Base-by-base conservation (phyloP, 1,140 invertebrate genomes). In the Drosophila quadrilineata region DNA sequence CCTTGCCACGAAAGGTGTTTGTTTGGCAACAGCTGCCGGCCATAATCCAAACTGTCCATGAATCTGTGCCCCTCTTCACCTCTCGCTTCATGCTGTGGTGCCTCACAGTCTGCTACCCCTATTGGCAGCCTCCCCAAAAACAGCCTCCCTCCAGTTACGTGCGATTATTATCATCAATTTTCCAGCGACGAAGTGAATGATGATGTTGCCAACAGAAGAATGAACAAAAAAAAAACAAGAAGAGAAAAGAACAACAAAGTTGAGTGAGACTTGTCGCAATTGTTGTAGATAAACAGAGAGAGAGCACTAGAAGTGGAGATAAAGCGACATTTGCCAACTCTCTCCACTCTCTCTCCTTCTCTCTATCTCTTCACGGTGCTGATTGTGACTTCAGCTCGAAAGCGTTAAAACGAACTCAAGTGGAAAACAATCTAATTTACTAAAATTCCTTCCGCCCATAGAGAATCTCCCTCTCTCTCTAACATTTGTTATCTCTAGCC, bases 381-480 rank as follows among this genome's bases (percentile, higher is more conserved):
- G 59, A 48, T 40, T 46, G 59, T 49, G 48, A 50, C 58, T n/a
- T n/a, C n/a, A n/a, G n/a, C n/a, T 43, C 65, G 65, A 59, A 71
- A 84, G 75, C 85, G 75, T 76, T 86, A 86, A 88, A 88, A 80
- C 79, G 85, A 88, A 88, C 79, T 88, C 85, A 88, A 88, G 85
- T 88, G 85, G 85, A 88, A 88, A 88, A 88, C 85, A 88, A 88
- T 88, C 84, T 88, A 88, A 88, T 88, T 88, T 88, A 75, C 86
- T 88, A 85, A 84, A 85, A 84, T 84, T 84, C 74, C 77, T 77
- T 84, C 79, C 77, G 77, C 77, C 82, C 49, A 67, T 58, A 49
- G 35, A 36, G 31, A 38, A 28, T 31, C 50, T 49, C 28, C 28
- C 33, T 53, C 41, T 33, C 50, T 52, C 35, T 46, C 36, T 26